phyloP scores from a whole-genome alignment of 2,797 vertebrate species.

The Nothura maculosa region DNA sequence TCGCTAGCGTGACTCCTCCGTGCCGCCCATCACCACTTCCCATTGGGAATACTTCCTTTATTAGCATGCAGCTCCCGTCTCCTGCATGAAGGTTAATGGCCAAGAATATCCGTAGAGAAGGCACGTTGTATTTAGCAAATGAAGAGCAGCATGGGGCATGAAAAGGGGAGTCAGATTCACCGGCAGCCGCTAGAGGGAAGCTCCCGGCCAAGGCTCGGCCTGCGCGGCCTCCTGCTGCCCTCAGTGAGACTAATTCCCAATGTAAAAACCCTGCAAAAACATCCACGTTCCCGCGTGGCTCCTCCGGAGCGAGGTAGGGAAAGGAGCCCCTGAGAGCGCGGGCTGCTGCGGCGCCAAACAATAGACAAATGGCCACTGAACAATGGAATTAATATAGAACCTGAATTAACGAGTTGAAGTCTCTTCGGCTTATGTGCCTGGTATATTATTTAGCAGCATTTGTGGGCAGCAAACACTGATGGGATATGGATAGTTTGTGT shows the following conservation, averaged over 20 bases:
- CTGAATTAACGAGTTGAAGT: conserved; percentile 27
- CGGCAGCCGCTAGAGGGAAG: conserved; percentile 79
- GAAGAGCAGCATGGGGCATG: neutral
- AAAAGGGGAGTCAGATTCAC: conserved; percentile 56
- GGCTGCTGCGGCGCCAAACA: conserved; percentile 52
- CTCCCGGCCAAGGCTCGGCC: neutral
- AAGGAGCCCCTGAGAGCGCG: neutral
- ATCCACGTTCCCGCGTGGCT: conserved; percentile 11
- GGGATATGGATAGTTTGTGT: neutral
- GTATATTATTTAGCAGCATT: conserved; percentile 28
- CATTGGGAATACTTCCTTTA: conserved; percentile 73
- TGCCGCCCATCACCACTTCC: conserved; percentile 62
- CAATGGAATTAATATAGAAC: conserved; percentile 39
- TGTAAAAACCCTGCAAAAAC: conserved; percentile 32
- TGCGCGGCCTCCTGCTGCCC: neutral
- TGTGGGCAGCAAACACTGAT: conserved; percentile 23
- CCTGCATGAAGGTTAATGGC: conserved; percentile 73
- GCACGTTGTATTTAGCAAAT: conserved; percentile 36
- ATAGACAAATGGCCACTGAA: conserved; percentile 47
- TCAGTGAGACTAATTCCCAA: conserved; percentile 24
- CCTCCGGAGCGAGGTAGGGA: neutral
- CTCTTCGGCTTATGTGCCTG: conserved; percentile 12
- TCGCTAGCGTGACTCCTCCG: conserved; percentile 43
- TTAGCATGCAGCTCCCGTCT: conserved; percentile 73
- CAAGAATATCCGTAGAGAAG: conserved; percentile 26